phyloP scores from a whole-genome alignment of 23 tunicate genomes.

The Diplosoma virens region DNA sequence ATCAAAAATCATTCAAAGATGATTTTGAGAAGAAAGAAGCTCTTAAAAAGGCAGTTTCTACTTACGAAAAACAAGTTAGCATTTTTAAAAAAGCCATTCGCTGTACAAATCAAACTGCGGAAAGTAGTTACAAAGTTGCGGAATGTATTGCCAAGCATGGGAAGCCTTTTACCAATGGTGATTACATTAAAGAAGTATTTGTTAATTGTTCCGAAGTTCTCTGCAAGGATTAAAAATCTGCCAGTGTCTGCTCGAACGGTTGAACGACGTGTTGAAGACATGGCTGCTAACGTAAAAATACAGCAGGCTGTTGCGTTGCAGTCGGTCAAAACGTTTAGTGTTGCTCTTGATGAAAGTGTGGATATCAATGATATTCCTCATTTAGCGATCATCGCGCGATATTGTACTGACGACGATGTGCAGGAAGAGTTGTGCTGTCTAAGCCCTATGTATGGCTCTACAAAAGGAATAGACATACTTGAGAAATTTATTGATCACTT shows the following conservation, averaged over 20 bases:
- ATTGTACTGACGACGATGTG: slow-evolving; percentile 6
- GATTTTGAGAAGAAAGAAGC: slow-evolving; percentile 44
- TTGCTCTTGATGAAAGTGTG: slow-evolving; percentile 37
- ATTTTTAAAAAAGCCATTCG: slow-evolving; percentile 38
- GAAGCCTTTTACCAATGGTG: slow-evolving; percentile 45
- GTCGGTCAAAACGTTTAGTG: slow-evolving; percentile 17
- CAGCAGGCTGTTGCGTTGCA: slow-evolving; percentile 26
- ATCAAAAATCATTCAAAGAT: slow-evolving; percentile 30
- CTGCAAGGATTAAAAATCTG: slow-evolving; percentile 35
- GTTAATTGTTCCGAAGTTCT: slow-evolving; percentile 37
- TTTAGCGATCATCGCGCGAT: slow-evolving; percentile 24
- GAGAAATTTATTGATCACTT: not conserved
- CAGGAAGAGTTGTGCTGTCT: slow-evolving; percentile 17
- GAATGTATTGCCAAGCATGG: slow-evolving; percentile 23
- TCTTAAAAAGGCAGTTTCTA: slow-evolving; percentile 35
- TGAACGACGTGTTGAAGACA: slow-evolving; percentile 34
- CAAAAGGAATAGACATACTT: slow-evolving; percentile 1
- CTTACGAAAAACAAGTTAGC: slow-evolving; percentile 44
- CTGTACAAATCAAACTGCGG: slow-evolving; percentile 35
- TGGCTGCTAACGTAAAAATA: slow-evolving; percentile 30
- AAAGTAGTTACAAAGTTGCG: slow-evolving; percentile 57
- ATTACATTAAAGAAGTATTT: slow-evolving; percentile 33
- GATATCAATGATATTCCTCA: slow-evolving; percentile 29
- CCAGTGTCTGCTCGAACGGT: slow-evolving; percentile 44
- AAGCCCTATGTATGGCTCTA: slow-evolving; percentile 22